These are phyloP conservation scores for Agrilus planipennis DNA, from an alignment of 1,140 invertebrate genomes.

Conservation along the genomic window DNA sequence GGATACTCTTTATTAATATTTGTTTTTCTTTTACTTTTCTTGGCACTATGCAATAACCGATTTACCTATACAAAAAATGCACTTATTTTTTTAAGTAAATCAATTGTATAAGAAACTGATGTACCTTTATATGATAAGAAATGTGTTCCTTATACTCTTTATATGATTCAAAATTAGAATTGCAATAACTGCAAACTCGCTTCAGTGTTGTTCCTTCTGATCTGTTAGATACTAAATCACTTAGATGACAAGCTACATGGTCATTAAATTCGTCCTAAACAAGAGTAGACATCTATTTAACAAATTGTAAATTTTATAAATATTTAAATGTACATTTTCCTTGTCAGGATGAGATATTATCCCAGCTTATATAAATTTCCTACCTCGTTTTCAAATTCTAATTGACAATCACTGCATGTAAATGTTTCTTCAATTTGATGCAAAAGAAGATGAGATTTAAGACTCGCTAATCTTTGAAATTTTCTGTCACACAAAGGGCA, in stretches of 20 bases:
- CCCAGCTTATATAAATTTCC: too few relatives aligned
- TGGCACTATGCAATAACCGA: slow-evolving; percentile 13
- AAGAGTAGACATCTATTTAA: slow-evolving; percentile 3
- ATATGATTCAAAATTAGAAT: slow-evolving; percentile 20
- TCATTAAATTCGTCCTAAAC: slow-evolving; percentile 40
- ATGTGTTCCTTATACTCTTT: slow-evolving; percentile 34
- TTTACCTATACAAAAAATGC: slow-evolving; percentile 12
- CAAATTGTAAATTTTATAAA: slow-evolving; percentile 1
- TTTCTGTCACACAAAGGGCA: slow-evolving; percentile 53
- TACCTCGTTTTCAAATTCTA: slow-evolving; percentile 55
- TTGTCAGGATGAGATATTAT: too few relatives aligned
- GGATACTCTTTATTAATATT: slow-evolving; percentile 14
- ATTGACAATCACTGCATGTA: slow-evolving; percentile 55
- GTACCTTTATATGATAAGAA: slow-evolving; percentile 41
- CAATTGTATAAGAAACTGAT: slow-evolving; percentile 3
- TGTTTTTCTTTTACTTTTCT: slow-evolving; percentile 14
- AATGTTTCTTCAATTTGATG: slow-evolving; percentile 58
- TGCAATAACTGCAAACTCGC: slow-evolving; percentile 18
- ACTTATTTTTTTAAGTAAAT: slow-evolving; percentile 2
- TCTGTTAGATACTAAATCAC: too few relatives aligned
- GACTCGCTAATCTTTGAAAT: slow-evolving; percentile 53
- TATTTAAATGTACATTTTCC: too few relatives aligned
- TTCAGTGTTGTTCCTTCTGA: slow-evolving; percentile 30
- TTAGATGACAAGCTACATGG: slow-evolving; percentile 40
- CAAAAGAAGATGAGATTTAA: slow-evolving; percentile 57